Base-by-base conservation (phyloP, 2,888 invertebrate species). In the Brachypalpus laphriformis region DNA sequence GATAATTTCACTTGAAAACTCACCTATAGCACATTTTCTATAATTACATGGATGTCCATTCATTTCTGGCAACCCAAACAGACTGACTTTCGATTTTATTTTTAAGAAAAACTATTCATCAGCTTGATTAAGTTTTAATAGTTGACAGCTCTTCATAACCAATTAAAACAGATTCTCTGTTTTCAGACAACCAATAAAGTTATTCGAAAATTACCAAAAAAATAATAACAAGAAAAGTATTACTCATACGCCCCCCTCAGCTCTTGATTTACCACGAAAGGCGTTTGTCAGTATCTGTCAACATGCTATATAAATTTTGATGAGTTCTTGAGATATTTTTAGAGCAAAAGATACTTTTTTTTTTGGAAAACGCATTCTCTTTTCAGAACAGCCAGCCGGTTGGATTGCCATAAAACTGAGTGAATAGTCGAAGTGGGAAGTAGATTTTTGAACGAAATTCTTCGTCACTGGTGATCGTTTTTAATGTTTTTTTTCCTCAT, bases 241-340 rank as follows among this genome's bases (percentile, higher is more conserved):
- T 54, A 42, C 68, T 68, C 68, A 42, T 47, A 49, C 65, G 65
- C 49, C 49, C n/a, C 25, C 54, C 14, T 34, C 25, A 5, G 25
- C 25, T 25, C 5, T 31, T 56, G 31, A 56, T 42, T 59, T 59
- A 40, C 20, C 14, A 11, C 34, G 25, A 37, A 49, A 66, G 20
- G 20, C 42, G 45, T 28, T 45, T 70, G 56, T 54, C 56, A 20
- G 31, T 25, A 14, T 42, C 56, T 70, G 70, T 56, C 70, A 40
- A 20, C 56, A 34, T 42, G 45, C 31, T 45, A 28, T 45, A 42
- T 18, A 70, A 70, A 31, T 14, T 31, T 7, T 70, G 31, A 56
- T 70, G 70, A 57, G 34, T 34, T 40, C 56, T 57, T 20, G 20
- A 0, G 31, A 57, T 70, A 70, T 70, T 57, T 70, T 70, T 70